phyloP scores from a whole-genome alignment of 2,888 invertebrate genomes.

The Kryphioiulus occultus region DNA sequence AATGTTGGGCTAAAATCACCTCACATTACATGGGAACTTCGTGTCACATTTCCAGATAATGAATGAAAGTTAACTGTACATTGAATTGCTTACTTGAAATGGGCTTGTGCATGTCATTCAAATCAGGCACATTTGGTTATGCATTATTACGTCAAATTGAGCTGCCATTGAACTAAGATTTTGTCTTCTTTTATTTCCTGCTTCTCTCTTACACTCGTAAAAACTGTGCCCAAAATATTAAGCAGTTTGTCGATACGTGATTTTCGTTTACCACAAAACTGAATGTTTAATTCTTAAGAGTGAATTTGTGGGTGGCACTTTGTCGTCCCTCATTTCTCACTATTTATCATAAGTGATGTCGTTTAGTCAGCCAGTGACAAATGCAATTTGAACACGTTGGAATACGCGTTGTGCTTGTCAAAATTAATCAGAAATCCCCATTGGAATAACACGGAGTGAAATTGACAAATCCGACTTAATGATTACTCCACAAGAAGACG shows the following conservation, averaged over 20 bases:
- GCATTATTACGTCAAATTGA: background rate
- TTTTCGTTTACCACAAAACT: background rate
- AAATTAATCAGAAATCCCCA: conserved; percentile 30
- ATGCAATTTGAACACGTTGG: conserved; percentile 22
- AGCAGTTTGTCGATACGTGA: background rate
- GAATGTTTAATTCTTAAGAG: background rate
- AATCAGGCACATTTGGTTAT: background rate
- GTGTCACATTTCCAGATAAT: too few species aligned
- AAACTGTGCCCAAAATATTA: background rate
- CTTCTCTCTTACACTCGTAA: background rate
- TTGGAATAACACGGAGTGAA: conserved; percentile 20
- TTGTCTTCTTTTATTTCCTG: background rate
- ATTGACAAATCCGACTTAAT: conserved; percentile 35
- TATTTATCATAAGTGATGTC: conserved; percentile 35
- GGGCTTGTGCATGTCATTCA: too few species aligned
- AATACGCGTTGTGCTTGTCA: conserved; percentile 20
- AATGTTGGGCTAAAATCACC: too few species aligned
- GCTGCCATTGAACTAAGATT: background rate
- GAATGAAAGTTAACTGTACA: too few species aligned
- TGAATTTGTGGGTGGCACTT: background rate
- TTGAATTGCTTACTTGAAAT: too few species aligned
- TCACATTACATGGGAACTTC: too few species aligned
- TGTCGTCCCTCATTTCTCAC: background rate
- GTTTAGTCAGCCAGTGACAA: conserved; percentile 28
- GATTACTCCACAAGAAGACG: background rate